Evolutionary conservation across 2,113 vertebrate species (phyloP), one percentile per base, ranked within the genome.

Genomic region (Corvus cornix): DNA sequence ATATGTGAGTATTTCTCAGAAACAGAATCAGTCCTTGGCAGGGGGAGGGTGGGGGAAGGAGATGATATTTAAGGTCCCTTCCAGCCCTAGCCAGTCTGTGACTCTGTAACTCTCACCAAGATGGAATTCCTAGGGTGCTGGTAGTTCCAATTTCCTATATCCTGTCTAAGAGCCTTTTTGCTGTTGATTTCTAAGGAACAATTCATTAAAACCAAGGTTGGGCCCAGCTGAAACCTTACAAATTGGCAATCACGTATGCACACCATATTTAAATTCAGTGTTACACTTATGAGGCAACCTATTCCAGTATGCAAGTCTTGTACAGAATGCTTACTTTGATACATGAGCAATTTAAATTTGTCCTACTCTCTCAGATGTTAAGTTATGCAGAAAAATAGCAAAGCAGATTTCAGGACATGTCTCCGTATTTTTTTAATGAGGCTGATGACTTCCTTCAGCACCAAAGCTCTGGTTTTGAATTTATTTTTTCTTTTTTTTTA

Each of bases 321-420:
- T 64, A 44, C 1, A 0, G 51, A 81, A 58, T 68, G 30, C 74
- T 93, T 80, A 15, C 52, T 95, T 89, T 87, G 83, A 95, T 59
- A 96, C 63, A 78, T 3, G 10, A 77, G 14, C 41, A 84, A 92
- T 90, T 97, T 79, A 74, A 79, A 67, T 93, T 89, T 88, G 44
- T 87, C 78, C 82, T 75, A 35, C 10, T 63, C 8, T 70, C 22
- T 93, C 51, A 89, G 76, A 74, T 96, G 55, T 77, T 82, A 84
- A 87, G 66, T 62, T 93, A 85, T 60, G 85, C 37, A 89, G 73
- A 60, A 92, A 95, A 95, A 90, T 49, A 87, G 56, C 44, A 95
- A 92, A 97, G 27, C 26, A 85, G 43, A 52, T 91, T 91, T 95
- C 75, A 89, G 69, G 43, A 58, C 84, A 60, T 23, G 13, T 69